Evolutionary conservation across 2,113 vertebrate species (phyloP), one percentile per base, ranked within the genome.

Genomic region (Melanotaenia duboulayi): DNA sequence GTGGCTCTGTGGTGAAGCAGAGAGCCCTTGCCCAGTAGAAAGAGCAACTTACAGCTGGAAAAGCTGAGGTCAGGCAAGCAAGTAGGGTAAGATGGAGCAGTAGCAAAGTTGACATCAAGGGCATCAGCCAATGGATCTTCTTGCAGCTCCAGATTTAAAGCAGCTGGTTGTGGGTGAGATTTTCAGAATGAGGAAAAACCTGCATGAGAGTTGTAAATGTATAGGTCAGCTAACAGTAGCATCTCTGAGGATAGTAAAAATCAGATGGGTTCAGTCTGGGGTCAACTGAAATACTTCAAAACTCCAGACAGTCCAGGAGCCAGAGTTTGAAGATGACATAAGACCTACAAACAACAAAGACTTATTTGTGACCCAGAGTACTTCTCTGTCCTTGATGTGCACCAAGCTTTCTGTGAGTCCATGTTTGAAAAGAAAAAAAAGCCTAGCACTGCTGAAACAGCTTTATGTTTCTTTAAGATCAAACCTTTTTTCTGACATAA

Each of bases 21-120:
- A 60, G 7, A 79, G 54, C 64, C 63, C 76, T 62, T 42, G 69
- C 78, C 59, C 89, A 85, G 89, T 90, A 83, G 66, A 49, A 28
- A 49, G 70, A 82, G 71, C 78, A 76, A 84, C 35, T 56, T 81
- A 70, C 1, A 57, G 71, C 76, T 90, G 90, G 90, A 93, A 93
- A 91, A 87, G 81, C 77, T 91, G 88, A 88, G 81, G 71, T 87
- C 68, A 82, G 87, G 58, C 76, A 57, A 74, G 64, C 35, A 28
- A 64, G 63, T 61, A 54, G 58, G 74, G 60, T 66, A 71, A 72
- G 67, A 78, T 58, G 72, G 57, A 84, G 83, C 52, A 80, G 73
- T 60, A 63, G 57, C 13, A 46, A 65, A 63, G 64, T 71, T 17
- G 67, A 78, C 73, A 74, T 44, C 35, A 46, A 57, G 52, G 22